Percentiles rank a stretch among this genome's conserved stretches.
Evolutionary conservation across 53 echinoderm and acorn worm species (phyloP).

Genomic region (Hippasteria phrygiana): DNA sequence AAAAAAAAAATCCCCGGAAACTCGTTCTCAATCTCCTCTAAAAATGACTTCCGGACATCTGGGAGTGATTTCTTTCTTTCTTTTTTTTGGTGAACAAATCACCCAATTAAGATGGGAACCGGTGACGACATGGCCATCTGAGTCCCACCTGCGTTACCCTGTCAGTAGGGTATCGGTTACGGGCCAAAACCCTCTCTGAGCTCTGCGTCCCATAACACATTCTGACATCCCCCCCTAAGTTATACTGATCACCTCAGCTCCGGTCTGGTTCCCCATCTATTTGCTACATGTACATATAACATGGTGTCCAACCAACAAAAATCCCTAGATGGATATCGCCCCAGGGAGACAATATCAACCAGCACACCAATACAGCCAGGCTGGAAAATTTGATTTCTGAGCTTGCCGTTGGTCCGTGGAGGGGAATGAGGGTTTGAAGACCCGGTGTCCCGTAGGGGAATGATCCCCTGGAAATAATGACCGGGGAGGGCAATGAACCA

Average conservation of each 20-base stretch:
- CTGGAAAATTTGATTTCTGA: constrained; percentile 56
- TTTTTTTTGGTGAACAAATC: background rate
- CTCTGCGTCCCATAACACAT: constrained; percentile 8
- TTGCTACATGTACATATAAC: background rate
- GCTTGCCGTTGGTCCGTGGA: constrained; percentile 45
- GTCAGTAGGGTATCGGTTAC: constrained; percentile 49
- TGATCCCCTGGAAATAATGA: constrained; percentile 50
- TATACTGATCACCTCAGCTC: background rate
- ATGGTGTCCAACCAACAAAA: background rate
- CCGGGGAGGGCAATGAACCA: constrained; percentile 58
- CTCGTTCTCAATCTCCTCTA: background rate
- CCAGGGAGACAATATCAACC: constrained; percentile 49
- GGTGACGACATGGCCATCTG: constrained; percentile 64
- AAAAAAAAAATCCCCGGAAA: background rate
- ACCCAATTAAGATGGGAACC: constrained; percentile 52
- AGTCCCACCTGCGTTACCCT: constrained; percentile 46
- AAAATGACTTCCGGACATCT: constrained; percentile 37
- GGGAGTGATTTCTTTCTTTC: constrained; percentile 8
- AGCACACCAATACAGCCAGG: constrained; percentile 46
- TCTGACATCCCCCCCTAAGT: constrained; percentile 29
- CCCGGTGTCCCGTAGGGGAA: constrained; percentile 56
- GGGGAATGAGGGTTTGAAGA: constrained; percentile 42
- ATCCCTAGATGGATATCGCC: constrained; percentile 5
- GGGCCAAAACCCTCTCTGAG: background rate
- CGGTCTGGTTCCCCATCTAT: background rate